Evolutionary conservation across 2,888 invertebrate species (phyloP).

Genomic region (Leucoma salicis): DNA sequence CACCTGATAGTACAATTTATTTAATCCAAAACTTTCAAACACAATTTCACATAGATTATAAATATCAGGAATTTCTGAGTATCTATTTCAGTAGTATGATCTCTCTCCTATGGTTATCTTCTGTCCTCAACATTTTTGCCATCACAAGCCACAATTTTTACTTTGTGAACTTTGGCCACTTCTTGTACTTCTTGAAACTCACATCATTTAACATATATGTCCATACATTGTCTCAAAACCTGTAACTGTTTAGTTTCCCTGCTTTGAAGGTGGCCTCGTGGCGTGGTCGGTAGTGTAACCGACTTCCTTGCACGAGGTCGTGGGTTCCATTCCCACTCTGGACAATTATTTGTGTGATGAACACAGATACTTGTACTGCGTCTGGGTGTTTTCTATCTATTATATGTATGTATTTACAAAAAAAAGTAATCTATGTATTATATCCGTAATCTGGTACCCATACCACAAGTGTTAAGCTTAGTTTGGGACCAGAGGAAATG

Average conservation of each 20-base stretch:
- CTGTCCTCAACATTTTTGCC: constrained; percentile 88
- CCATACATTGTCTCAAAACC: constrained; percentile 99
- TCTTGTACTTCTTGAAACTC: constrained; percentile 98
- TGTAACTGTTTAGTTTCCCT: constrained; percentile 87
- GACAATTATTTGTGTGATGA: no score
- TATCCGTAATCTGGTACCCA: no score
- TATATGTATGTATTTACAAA: no score
- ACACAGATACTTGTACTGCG: no score
- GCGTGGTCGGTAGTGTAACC: no score
- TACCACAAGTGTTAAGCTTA: no score
- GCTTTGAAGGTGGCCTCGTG: constrained; percentile 98
- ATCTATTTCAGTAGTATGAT: constrained; percentile 24
- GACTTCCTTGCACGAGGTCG: no score
- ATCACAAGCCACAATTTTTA: constrained; percentile 99
- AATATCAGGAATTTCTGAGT: constrained; percentile 32
- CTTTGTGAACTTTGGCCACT: constrained; percentile 94
- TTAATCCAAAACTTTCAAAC: constrained; percentile 24
- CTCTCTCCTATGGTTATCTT: constrained; percentile 47
- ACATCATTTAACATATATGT: constrained; percentile 99
- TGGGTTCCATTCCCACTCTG: no score
- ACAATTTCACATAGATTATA: constrained; percentile 17
- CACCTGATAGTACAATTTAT: no score
- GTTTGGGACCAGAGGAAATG: no score
- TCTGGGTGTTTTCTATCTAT: no score
- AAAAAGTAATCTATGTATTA: no score